Base-by-base conservation (phyloP, 1,140 invertebrate genomes). In the Pseudomyrmex pallidus region DNA sequence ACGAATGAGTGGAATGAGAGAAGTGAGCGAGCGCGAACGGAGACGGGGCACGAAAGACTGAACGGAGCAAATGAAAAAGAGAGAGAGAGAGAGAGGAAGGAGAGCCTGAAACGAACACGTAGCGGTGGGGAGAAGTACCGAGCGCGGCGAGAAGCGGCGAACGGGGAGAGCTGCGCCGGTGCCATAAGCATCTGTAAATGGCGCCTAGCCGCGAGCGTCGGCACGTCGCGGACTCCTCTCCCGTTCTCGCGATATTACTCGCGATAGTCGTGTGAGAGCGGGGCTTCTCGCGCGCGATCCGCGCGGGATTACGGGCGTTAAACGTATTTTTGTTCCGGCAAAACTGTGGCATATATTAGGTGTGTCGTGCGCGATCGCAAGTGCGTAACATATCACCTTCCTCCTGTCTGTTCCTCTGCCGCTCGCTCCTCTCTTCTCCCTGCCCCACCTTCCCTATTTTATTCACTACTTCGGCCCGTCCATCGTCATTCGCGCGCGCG, bases 121-220 rank as follows among this genome's bases (percentile, higher is more conserved):
- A 1, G 50, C 15, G 2, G 63, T 22, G 62, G 54, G 20, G 63
- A 35, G 25, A 17, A 52, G 35, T 35, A 35, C 35, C 13, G 52
- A 15, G 44, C 67, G 62, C 46, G 64, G 22, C 7, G 46, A 10
- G 22, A 52, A 12, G 59, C 44, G 50, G 54, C 61, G 67, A 62
- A 15, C 7, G 67, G 48, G 54, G 59, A 78, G 57, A 72, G 50
- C 54, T 20, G 86, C 83, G 63, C 50, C 72, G 82, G 72, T 82
- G 83, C 82, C 15, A 72, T 84, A 70, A 35, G 86, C 89, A 90
- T 91, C 89, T 90, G 90, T 90, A 91, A 91, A 92, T 92, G 91
- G 91, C 90, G 90, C 74, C 89, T 86, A 84, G 85, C 76, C 74
- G 66, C 46, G 87, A 87, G 85, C 86, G 85, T 87, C 87, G 85